Conservation (phyloP, 2,888 invertebrate species). For the Eristalinus aeneus region DNA sequence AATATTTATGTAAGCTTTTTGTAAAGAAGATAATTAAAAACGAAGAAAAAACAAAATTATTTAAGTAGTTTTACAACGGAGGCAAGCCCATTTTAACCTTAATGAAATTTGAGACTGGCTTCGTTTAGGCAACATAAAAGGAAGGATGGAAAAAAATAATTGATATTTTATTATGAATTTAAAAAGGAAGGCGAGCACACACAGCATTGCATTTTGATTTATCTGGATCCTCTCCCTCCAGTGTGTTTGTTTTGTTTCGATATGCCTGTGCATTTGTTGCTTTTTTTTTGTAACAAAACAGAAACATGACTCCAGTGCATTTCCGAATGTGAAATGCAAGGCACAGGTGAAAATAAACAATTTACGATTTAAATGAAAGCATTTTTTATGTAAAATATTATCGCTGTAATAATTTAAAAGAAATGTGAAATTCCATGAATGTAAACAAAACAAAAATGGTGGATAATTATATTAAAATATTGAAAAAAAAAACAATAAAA, state of each 20-base stretch:
- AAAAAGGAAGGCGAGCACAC: constrained; percentile 2
- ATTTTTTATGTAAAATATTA: constrained; percentile 68
- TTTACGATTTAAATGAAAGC: constrained; percentile 45
- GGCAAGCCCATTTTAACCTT: constrained; percentile 52
- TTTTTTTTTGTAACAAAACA: not conserved
- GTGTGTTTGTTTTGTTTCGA: not conserved
- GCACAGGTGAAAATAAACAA: constrained; percentile 52
- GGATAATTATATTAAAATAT: constrained; percentile 59
- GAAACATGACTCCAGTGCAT: constrained; percentile 32
- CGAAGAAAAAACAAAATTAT: constrained; percentile 3
- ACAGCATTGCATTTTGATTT: constrained; percentile 10
- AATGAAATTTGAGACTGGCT: constrained; percentile 67
- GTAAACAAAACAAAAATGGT: constrained; percentile 49
- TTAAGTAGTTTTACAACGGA: constrained; percentile 53
- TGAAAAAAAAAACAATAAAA: constrained; percentile 39
- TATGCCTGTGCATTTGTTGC: not conserved
- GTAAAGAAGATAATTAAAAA: constrained; percentile 25
- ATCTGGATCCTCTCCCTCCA: not conserved
- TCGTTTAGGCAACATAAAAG: constrained; percentile 51
- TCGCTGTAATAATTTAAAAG: constrained; percentile 55
- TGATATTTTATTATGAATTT: constrained; percentile 55
- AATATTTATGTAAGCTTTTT: constrained; percentile 26
- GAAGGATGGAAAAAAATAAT: constrained; percentile 42
- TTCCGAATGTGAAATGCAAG: constrained; percentile 12
- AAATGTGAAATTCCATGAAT: constrained; percentile 52